Evolutionary conservation across 2,113 vertebrate genomes (phyloP), one percentile per base, ranked within the genome.

Genomic region (Tragelaphus imberbis): DNA sequence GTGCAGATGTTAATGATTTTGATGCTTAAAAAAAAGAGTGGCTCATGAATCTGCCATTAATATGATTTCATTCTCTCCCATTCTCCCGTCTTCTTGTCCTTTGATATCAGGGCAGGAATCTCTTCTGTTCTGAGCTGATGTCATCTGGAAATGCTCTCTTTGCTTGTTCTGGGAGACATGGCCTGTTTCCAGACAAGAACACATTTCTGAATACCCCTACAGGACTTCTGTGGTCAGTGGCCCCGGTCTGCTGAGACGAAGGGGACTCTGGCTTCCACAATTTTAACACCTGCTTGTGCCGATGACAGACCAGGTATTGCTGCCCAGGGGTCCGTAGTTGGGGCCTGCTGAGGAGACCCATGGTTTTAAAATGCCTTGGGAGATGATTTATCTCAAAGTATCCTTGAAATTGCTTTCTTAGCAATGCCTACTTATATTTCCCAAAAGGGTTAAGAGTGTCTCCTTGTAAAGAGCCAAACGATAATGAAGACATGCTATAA

Each of bases 301-400:
- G 3, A 36, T 16, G 27, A n/a, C 16, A 15, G 36, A 7, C 59
- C 49, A 51, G 44, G 44, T 16, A 9, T 2, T 17, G 8, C 47
- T 55, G 8, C 1, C 27, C 28, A 53, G 17, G 13, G 17, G 3
- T 1, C 47, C 40, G 2, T 2, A 3, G 33, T 16, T 2, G 21
- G 23, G 19, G 28, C 6, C 7, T 9, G 13, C 19, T 71, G 3
- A 44, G 81, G 27, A 58, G 30, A 2, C 6, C 17, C 23, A 9
- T 11, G 0, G 0, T n/a, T 92, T 84, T 25, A 49, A 80, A 88
- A 36, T 33, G 30, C 14, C 33, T 58, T 68, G 16, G 40, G 40
- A 80, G 14, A 17, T 28, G 16, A 86, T n/a, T 59, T 28, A 23
- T 17, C 65, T 58, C 14, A 27, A n/a, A 61, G 79, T 13, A 5